Evolutionary conservation across 2,113 vertebrate genomes (phyloP).

Genomic region (Chionodraco myersi): DNA sequence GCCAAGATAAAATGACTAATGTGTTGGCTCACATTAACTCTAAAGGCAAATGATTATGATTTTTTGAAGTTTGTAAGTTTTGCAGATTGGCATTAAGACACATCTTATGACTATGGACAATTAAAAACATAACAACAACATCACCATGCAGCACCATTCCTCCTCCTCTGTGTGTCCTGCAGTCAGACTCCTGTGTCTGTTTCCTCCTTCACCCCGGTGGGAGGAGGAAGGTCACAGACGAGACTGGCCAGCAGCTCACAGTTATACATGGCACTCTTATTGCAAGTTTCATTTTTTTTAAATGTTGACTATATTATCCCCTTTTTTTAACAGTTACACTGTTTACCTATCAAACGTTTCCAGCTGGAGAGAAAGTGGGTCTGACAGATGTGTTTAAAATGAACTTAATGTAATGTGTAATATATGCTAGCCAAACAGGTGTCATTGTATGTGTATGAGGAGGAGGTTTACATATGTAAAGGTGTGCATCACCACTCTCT

Average conservation of each 20-base stretch:
- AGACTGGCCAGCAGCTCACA: background rate
- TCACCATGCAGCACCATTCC: background rate
- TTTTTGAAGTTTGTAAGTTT: background rate
- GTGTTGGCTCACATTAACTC: too few relatives aligned
- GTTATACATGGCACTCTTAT: too few relatives aligned
- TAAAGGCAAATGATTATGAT: background rate
- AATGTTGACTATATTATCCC: background rate
- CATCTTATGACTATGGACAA: background rate
- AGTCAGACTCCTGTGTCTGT: conserved; percentile 46
- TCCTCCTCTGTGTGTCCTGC: conserved; percentile 21
- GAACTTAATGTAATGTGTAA: background rate
- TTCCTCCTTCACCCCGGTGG: conserved; percentile 33
- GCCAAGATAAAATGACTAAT: background rate
- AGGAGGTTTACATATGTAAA: conserved; percentile 47
- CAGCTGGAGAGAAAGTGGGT: background rate
- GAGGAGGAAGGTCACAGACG: conserved; percentile 45
- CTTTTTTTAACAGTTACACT: background rate
- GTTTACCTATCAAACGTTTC: background rate
- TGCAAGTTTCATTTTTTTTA: background rate
- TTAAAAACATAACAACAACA: background rate
- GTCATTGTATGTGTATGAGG: conserved; percentile 3
- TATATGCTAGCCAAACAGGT: conserved; percentile 19
- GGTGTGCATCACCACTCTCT: conserved; percentile 23
- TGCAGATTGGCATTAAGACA: background rate
- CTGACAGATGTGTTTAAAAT: conserved; percentile 13